Conservation (phyloP, 2,113 vertebrate species). For the Passerina amoena region DNA sequence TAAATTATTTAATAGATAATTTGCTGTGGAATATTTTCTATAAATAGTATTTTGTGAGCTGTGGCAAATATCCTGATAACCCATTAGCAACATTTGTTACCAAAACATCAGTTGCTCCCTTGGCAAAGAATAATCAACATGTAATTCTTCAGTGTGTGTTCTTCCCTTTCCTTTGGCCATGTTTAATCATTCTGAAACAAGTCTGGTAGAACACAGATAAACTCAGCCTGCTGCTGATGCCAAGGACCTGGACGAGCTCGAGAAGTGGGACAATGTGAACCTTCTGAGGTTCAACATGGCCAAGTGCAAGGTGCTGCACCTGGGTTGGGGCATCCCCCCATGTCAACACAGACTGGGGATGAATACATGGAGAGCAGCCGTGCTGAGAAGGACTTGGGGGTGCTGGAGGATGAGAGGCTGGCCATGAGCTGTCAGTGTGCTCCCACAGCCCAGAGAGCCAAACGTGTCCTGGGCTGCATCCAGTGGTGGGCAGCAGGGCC, state of each 20-base stretch:
- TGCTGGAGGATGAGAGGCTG: neutral
- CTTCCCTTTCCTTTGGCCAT: neutral
- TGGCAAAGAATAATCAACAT: neutral
- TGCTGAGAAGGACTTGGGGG: accelerated
- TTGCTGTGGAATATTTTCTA: neutral
- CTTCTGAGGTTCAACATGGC: neutral
- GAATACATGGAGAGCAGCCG: neutral
- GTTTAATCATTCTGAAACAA: neutral
- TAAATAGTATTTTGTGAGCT: neutral
- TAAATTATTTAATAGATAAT: neutral
- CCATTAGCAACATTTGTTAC: neutral
- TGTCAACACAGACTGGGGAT: neutral
- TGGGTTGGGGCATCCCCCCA: accelerated
- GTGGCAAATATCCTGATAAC: neutral
- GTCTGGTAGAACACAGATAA: neutral
- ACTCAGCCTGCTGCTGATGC: neutral
- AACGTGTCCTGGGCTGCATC: accelerated
- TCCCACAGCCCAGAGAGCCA: neutral
- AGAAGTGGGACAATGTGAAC: neutral
- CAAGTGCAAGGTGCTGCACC: neutral
- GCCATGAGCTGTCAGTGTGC: neutral
- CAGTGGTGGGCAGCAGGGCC: neutral
- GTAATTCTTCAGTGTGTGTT: neutral
- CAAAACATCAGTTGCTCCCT: neutral
- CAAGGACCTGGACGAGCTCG: neutral